Conservation (phyloP, 2,113 vertebrate genomes). For the Cyanoramphus novaezelandiae region DNA sequence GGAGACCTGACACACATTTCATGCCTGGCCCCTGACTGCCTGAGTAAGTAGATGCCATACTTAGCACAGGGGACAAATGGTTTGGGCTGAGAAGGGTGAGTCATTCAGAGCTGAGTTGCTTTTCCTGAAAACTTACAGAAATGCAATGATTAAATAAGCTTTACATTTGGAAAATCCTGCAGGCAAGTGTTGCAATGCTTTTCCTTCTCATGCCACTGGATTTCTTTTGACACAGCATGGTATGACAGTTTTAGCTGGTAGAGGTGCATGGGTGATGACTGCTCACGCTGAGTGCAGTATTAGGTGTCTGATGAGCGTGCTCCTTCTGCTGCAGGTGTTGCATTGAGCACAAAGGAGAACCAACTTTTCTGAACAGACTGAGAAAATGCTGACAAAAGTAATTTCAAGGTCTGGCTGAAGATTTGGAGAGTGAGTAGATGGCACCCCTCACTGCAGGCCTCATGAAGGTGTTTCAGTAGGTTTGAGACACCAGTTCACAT, state of each 20-base stretch:
- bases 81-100: slow-evolving; percentile 3
- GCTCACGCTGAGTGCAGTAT: neutral
- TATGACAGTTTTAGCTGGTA: neutral
- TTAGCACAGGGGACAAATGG: slow-evolving; percentile 3
- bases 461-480: neutral
- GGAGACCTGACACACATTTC: slow-evolving; percentile 23
- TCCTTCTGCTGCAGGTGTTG: slow-evolving; percentile 28
- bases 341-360: neutral
- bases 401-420: neutral
- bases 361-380: neutral
- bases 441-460: neutral
- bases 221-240: slow-evolving; percentile 12
- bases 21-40: neutral
- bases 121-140: slow-evolving; percentile 13
- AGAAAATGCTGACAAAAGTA: neutral
- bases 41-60: neutral
- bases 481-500: neutral
- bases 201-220: neutral
- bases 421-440: neutral
- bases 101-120: neutral
- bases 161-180: slow-evolving; percentile 31
- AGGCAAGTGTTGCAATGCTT: neutral
- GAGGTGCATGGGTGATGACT: neutral
- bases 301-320: neutral
- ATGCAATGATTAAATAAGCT: neutral